Conservation (phyloP, 2,888 invertebrate species). For the Drosophila infuscata region DNA sequence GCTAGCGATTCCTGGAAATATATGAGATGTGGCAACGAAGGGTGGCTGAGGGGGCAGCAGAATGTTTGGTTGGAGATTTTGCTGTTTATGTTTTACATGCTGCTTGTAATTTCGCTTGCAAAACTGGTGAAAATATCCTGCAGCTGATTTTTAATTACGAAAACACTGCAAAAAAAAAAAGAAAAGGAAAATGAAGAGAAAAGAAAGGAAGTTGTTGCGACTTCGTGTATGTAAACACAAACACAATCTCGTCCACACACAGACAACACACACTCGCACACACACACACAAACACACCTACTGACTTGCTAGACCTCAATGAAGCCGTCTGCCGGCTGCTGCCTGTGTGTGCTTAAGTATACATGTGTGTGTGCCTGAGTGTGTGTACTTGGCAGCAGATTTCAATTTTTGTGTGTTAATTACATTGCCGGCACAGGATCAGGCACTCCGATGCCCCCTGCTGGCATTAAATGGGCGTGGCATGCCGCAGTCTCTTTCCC, state of each 20-base stretch:
- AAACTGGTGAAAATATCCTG: conserved; percentile 73
- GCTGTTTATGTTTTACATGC: conserved; percentile 56
- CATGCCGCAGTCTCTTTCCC: conserved; percentile 17
- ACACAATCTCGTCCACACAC: conserved; percentile 38
- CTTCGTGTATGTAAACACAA: conserved; percentile 67
- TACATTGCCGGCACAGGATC: conserved; percentile 76
- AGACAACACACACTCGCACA: conserved; percentile 13
- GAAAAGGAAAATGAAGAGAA: conserved; percentile 21
- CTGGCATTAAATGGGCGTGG: conserved; percentile 61
- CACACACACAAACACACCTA: conserved; percentile 13
- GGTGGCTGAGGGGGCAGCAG: background rate
- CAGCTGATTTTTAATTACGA: conserved; percentile 78
- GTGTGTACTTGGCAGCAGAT: conserved; percentile 67
- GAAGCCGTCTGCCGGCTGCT: conserved; percentile 58
- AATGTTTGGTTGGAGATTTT: conserved; percentile 43
- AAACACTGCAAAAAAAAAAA: conserved; percentile 55
- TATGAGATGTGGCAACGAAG: background rate
- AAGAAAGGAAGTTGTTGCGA: conserved; percentile 70
- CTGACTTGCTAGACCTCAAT: conserved; percentile 69
- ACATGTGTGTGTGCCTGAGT: conserved; percentile 20
- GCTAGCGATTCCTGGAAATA: background rate
- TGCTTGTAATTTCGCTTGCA: conserved; percentile 60
- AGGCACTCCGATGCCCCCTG: conserved; percentile 20
- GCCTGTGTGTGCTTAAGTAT: conserved; percentile 26
- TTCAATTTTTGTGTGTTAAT: conserved; percentile 79